Evolutionary conservation across 2,797 vertebrate species (phyloP).

Genomic region (Eidolon dupreanum): DNA sequence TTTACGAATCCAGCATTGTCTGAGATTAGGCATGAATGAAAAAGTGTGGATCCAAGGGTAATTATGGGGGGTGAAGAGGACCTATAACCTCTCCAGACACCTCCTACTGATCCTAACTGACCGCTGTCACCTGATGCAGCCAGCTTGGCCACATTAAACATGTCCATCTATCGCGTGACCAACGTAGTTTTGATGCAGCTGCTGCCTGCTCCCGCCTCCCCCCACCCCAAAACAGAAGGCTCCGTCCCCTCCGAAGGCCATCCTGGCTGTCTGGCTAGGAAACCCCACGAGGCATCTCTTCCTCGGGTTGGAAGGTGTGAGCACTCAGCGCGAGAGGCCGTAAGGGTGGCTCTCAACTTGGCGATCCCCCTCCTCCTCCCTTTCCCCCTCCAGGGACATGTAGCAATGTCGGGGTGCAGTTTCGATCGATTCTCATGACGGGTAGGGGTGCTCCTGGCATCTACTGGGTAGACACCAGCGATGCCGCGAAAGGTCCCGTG

Average conservation of each 20-base stretch:
- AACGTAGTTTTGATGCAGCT: constrained; percentile 89
- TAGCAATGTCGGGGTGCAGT: neutral
- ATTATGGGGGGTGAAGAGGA: constrained; percentile 74
- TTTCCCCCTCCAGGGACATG: neutral
- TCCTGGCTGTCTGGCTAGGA: constrained; percentile 84
- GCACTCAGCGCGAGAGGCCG: neutral
- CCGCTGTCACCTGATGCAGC: constrained; percentile 82
- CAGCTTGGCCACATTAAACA: constrained; percentile 81
- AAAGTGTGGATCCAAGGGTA: neutral
- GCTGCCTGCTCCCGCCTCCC: constrained; percentile 91
- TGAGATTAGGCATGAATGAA: neutral
- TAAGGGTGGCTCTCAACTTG: neutral
- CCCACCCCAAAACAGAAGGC: constrained; percentile 88
- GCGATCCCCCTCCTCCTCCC: rapidly evolving
- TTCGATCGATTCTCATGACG: rapidly evolving
- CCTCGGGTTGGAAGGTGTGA: neutral
- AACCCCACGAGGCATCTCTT: constrained; percentile 72
- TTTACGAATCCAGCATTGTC: neutral
- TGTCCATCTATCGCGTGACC: constrained; percentile 90
- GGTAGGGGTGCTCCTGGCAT: no score
- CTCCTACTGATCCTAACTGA: constrained; percentile 87
- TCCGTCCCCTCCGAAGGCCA: constrained; percentile 91
- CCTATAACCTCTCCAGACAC: constrained; percentile 87
- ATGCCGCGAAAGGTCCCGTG: neutral
- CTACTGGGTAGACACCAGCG: neutral